A percentile compares a stretch with the other conserved stretches of the same genome.
These are phyloP conservation scores for Archaeoteleia sp. DNA, from an alignment of 2,888 invertebrate species.

Conservation along the genomic window DNA sequence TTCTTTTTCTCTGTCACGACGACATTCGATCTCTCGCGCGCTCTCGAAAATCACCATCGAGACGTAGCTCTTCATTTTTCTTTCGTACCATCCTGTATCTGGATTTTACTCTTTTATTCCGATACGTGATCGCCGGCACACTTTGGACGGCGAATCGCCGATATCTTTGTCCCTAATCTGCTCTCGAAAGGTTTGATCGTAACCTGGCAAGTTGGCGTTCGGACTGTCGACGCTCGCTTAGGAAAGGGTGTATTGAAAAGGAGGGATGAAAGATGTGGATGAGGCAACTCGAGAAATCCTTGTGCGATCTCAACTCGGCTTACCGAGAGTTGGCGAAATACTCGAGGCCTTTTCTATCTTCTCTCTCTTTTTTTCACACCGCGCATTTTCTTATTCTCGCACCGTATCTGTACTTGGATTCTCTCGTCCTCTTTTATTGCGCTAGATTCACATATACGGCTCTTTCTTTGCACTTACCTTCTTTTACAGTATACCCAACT, in stretches of 20 bases:
- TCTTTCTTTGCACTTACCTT: background rate
- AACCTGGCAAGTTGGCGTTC: background rate
- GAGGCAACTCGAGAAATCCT: constrained; percentile 62
- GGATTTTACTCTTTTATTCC: constrained; percentile 29
- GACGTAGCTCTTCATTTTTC: constrained; percentile 43
- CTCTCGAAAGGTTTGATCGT: constrained; percentile 37
- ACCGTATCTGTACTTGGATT: constrained; percentile 13
- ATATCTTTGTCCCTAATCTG: constrained; percentile 54
- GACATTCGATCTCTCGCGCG: constrained; percentile 28
- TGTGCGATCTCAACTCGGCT: constrained; percentile 68
- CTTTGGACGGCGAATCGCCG: constrained; percentile 33
- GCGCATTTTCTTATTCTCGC: constrained; percentile 10
- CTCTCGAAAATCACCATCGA: constrained; percentile 26
- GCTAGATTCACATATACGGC: constrained; percentile 3
- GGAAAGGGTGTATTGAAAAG: constrained; percentile 16
- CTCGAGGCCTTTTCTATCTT: constrained; percentile 52
- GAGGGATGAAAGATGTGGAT: constrained; percentile 38
- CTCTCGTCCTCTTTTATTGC: constrained; percentile 24
- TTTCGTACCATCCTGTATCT: constrained; percentile 26
- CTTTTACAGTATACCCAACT: constrained; percentile 7
- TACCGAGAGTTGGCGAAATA: constrained; percentile 70
- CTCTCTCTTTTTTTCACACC: no score
- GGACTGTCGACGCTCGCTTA: constrained; percentile 29
- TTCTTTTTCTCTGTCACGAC: constrained; percentile 17
- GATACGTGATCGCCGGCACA: constrained; percentile 47